Conservation (phyloP, 2,113 vertebrate species). For the Micromys minutus region DNA sequence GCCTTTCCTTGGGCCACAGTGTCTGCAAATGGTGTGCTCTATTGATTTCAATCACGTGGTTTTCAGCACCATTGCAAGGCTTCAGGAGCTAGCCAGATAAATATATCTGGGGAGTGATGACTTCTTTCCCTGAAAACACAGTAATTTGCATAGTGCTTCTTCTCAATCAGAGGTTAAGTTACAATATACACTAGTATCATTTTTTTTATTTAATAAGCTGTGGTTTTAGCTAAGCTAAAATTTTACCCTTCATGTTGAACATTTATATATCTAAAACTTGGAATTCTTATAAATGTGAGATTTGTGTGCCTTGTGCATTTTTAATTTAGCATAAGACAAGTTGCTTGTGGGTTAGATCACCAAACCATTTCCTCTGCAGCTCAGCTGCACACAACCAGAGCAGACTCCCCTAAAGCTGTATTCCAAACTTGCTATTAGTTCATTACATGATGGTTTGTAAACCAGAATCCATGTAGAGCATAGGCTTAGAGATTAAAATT, state of each 20-base stretch:
- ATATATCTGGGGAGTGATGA: conserved; percentile 49
- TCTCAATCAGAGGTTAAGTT: conserved; percentile 59
- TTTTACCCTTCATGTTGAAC: neutral
- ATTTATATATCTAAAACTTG: conserved; percentile 59
- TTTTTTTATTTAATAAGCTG: conserved; percentile 15
- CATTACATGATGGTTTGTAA: conserved; percentile 26
- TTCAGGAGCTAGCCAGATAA: conserved; percentile 73
- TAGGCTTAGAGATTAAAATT: conserved; percentile 37
- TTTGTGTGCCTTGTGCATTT: conserved; percentile 46
- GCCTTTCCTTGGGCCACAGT: conserved; percentile 76
- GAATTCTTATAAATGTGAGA: conserved; percentile 27
- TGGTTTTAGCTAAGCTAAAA: conserved; percentile 40
- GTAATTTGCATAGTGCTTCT: conserved; percentile 61
- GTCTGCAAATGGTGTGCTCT: conserved; percentile 80
- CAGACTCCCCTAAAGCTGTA: neutral
- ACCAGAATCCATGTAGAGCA: neutral
- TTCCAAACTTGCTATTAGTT: conserved; percentile 45
- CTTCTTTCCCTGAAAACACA: conserved; percentile 50
- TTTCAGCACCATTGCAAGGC: conserved; percentile 54
- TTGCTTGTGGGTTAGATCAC: neutral
- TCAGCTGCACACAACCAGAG: neutral
- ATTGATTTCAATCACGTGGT: conserved; percentile 83
- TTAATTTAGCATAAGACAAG: conserved; percentile 44
- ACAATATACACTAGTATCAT: conserved; percentile 21
- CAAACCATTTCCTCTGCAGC: neutral